Evolutionary conservation across 2,888 invertebrate genomes (phyloP).

Genomic region (Eurois occulta): DNA sequence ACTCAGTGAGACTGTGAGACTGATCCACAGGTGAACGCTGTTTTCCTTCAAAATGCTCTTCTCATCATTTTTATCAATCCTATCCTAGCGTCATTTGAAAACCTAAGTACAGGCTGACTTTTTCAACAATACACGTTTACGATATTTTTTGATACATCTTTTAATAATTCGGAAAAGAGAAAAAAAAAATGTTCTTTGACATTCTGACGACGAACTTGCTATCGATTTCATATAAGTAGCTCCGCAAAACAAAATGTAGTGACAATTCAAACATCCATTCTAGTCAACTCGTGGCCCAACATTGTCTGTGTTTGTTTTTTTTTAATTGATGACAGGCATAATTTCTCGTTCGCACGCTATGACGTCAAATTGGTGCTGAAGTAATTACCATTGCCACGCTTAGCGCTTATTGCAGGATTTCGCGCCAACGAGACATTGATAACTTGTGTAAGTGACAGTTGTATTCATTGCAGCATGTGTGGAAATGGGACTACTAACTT

Average conservation of each 20-base stretch:
- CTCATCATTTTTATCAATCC: background rate
- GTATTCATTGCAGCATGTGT: background rate
- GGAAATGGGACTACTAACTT: background rate
- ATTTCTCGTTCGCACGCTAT: slow-evolving; percentile 73
- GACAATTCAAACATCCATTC: background rate
- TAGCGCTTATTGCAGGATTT: slow-evolving; percentile 29
- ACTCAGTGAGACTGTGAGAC: background rate
- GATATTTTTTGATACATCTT: background rate
- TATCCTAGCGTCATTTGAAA: background rate
- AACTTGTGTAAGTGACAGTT: slow-evolving; percentile 1
- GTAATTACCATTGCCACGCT: slow-evolving; percentile 55
- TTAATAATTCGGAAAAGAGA: background rate
- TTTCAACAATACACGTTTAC: background rate
- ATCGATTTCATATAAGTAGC: background rate
- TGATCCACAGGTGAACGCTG: background rate
- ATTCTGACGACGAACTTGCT: background rate
- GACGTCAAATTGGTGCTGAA: slow-evolving; percentile 72
- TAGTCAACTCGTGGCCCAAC: slow-evolving; percentile 48
- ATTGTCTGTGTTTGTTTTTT: slow-evolving; percentile 54
- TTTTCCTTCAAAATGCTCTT: background rate
- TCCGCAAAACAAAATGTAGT: background rate
- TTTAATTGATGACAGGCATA: slow-evolving; percentile 64
- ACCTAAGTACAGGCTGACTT: background rate
- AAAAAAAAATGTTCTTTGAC: no score
- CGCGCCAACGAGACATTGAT: slow-evolving; percentile 1